Conservation (phyloP, 2,113 vertebrate species). For the Calidris pugnax region DNA sequence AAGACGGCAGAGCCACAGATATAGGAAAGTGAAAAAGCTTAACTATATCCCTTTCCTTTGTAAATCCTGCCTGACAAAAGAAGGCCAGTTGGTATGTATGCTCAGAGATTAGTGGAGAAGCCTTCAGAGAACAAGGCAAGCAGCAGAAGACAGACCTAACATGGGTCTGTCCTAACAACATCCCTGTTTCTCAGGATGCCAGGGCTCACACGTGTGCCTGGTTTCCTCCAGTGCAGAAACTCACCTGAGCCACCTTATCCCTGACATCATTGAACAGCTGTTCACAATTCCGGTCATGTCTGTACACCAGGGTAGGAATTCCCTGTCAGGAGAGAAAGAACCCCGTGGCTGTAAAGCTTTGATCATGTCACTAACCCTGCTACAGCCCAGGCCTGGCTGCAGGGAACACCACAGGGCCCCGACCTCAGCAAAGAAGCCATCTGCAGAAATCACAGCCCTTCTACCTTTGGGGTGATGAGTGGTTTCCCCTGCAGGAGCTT, state of each 20-base stretch:
- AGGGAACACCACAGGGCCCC: not conserved
- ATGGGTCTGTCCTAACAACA: no score
- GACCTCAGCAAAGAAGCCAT: not conserved
- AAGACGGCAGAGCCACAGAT: not conserved
- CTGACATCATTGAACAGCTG: conserved; percentile 84
- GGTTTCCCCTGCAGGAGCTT: conserved; percentile 92
- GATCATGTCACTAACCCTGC: not conserved
- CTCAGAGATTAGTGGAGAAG: not conserved
- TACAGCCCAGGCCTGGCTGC: not conserved
- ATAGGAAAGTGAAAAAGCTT: not conserved
- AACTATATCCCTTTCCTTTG: not conserved
- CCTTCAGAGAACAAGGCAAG: not conserved
- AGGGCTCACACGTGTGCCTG: not conserved
- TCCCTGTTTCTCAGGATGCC: not conserved
- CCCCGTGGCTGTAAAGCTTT: not conserved
- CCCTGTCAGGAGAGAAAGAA: conserved; percentile 75
- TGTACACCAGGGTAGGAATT: conserved; percentile 87
- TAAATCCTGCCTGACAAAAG: not conserved
- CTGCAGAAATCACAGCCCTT: not conserved
- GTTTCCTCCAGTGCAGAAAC: not conserved
- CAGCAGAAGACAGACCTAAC: not conserved
- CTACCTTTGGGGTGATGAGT: conserved; percentile 80
- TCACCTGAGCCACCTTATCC: conserved; percentile 85
- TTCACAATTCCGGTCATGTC: conserved; percentile 89
- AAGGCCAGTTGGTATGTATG: accelerated